Base-by-base conservation (phyloP, 92 coral and sea anemone species). In the Isaurus tuberculatus region DNA sequence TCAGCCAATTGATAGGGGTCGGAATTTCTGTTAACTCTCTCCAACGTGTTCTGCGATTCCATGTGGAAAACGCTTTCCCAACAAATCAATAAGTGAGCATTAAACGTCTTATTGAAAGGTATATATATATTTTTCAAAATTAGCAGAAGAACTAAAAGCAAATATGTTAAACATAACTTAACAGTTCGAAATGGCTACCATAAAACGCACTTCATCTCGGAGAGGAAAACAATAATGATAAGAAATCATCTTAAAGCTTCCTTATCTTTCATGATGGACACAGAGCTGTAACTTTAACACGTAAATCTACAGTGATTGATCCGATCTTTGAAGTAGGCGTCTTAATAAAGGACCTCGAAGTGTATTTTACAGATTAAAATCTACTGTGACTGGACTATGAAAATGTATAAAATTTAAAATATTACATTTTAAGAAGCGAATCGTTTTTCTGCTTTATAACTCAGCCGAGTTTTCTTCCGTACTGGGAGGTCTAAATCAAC, bases 221-320 rank as follows among this genome's bases (percentile, higher is more conserved):
- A 63, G 34, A 10, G 34, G 69, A 69, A 69, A 37, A 36, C 40
- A 69, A n/a, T n/a, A 20, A 2, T 20, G 74, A 69, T 37, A 69
- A 37, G 53, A 70, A 37, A 70, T 33, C 20, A 70, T 22, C 53
- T 70, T 42, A 23, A 70, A 70, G 40, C 32, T 70, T 70, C 23
- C 53, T 40, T 70, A 70, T 70, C 75, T 70, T 70, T 70, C 75
- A 70, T 37, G 75, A 70, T 63, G 53, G 14, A 40, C 16, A 37
- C 72, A 28, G 72, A 67, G 20, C 22, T 4, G 42, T 29, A 20
- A 67, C 19, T 37, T 30, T 26, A 40, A 40, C 46, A 40, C 7
- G 46, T 3, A 29, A 66, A 66, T 30, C 72, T 66, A 19, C 32
- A 4, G 20, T 17, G 44, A 55, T 55, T 55, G 63, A 55, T 55